Evolutionary conservation across 1,140 invertebrate genomes (phyloP), one percentile per base, ranked within the genome.

Genomic region (Plutomurus gul): DNA sequence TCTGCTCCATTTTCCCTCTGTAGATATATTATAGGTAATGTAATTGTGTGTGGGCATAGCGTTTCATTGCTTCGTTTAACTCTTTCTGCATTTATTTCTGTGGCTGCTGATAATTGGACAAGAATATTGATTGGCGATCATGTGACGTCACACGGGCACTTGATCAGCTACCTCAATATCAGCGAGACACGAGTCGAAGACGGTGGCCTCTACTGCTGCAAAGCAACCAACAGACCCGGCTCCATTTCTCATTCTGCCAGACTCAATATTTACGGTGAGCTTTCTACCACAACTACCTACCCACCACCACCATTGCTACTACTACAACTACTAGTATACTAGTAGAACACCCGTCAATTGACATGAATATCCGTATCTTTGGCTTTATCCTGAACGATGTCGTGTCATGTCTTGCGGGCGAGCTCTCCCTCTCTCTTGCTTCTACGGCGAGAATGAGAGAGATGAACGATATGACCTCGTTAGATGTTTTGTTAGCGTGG

Each of bases 91-190:
- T 36, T 36, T 37, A 70, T 37, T 72, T 72, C 20, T 20, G 16
- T 72, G 36, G 22, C 25, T 18, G 25, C 70, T 72, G 70, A 65
- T 65, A 65, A 65, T 65, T 72, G 18, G 70, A 72, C 43, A 88
- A 93, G 92, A 86, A 92, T 93, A 85, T 90, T 92, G 85, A 92
- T 94, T 84, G 93, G 93, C 27, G 92, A 93, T 85, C 94, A 93
- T 86, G 91, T 93, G 56, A 94, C 92, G 4, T 90, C 91, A 8
- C 91, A 93, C 25, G 84, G 83, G 8, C 82, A 85, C 46, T 84
- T 87, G 13, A 84, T 85, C 33, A 86, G 85, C 65, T 86, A 85
- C 72, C 84, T 86, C 18, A 89, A 89, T 82, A 87, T 89, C n/a
- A 87, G 86, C 6, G 85, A 85, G 18, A 85, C 88, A 4, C 81